A percentile compares a stretch with the other conserved stretches of the same genome.
Conservation (phyloP, 2,888 invertebrate genomes). For the Autographa gamma region DNA sequence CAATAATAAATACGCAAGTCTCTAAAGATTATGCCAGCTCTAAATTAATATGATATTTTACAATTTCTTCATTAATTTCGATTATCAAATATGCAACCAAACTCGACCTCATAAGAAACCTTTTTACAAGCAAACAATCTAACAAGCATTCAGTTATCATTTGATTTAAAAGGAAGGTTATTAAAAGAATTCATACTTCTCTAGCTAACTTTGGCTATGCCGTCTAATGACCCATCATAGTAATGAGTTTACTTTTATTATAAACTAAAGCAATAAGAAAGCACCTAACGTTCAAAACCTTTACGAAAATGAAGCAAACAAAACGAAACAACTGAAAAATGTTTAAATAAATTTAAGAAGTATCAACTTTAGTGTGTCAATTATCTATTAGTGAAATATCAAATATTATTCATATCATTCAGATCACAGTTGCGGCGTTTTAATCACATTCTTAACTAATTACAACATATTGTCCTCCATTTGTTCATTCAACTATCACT, state of each 20-base stretch:
- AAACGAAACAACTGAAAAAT: slow-evolving; percentile 67
- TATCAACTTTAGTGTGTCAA: slow-evolving; percentile 84
- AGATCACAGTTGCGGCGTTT: slow-evolving; percentile 90
- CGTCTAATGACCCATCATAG: slow-evolving; percentile 77
- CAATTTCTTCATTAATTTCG: slow-evolving; percentile 66
- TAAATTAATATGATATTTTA: slow-evolving; percentile 80
- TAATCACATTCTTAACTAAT: slow-evolving; percentile 89
- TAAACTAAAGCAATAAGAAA: slow-evolving; percentile 82
- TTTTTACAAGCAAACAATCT: slow-evolving; percentile 59
- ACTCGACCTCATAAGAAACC: slow-evolving; percentile 51
- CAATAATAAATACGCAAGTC: slow-evolving; percentile 82
- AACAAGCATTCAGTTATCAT: slow-evolving; percentile 57
- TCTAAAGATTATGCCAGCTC: slow-evolving; percentile 83
- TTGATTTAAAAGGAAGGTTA: slow-evolving; percentile 62
- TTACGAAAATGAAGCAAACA: slow-evolving; percentile 70
- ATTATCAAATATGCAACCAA: slow-evolving; percentile 73
- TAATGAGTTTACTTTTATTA: slow-evolving; percentile 72
- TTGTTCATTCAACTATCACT: slow-evolving; percentile 83
- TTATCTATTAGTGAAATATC: slow-evolving; percentile 89
- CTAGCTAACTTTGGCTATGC: slow-evolving; percentile 88
- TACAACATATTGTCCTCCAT: slow-evolving; percentile 87
- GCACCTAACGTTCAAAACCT: slow-evolving; percentile 80
- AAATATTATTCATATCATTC: slow-evolving; percentile 89
- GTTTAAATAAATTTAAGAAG: slow-evolving; percentile 73
- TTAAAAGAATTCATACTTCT: slow-evolving; percentile 82